These are phyloP conservation scores for Pocillopora verrucosa DNA, from an alignment of 64 coral and sea anemone genomes.

Conservation along the genomic window DNA sequence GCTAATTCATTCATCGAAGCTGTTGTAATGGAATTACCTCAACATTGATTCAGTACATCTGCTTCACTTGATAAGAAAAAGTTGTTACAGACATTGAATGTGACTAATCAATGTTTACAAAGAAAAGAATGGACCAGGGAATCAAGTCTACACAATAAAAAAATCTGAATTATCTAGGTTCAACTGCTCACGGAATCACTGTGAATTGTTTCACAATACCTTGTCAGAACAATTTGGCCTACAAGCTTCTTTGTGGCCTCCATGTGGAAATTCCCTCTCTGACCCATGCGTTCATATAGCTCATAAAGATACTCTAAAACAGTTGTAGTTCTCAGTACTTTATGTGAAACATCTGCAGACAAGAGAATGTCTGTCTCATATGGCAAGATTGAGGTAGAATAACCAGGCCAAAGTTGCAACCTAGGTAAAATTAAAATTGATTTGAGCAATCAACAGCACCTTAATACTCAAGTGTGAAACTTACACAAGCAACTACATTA, in stretches of 20 bases:
- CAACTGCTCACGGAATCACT: not conserved
- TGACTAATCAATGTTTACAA: too few species aligned
- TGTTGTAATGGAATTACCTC: too few species aligned
- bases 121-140: too few species aligned
- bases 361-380: conserved; percentile 77
- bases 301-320: conserved; percentile 84
- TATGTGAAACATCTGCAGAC: conserved; percentile 87
- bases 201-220: conserved; percentile 43
- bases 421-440: conserved; percentile 33
- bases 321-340: conserved; percentile 82
- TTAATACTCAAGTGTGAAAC: not conserved
- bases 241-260: conserved; percentile 85
- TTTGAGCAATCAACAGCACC: too few species aligned
- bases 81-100: too few species aligned
- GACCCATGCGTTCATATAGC: not conserved
- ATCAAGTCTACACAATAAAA: too few species aligned
- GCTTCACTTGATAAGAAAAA: too few species aligned
- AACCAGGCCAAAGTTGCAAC: conserved; percentile 95
- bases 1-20: too few species aligned
- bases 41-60: too few species aligned
- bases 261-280: conserved; percentile 49
- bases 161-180: too few species aligned
- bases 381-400: conserved; percentile 81
- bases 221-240: conserved; percentile 90
- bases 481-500: not conserved